Evolutionary conservation across 2,113 vertebrate genomes (phyloP), one percentile per base, ranked within the genome.

Genomic region (Labeo catla): DNA sequence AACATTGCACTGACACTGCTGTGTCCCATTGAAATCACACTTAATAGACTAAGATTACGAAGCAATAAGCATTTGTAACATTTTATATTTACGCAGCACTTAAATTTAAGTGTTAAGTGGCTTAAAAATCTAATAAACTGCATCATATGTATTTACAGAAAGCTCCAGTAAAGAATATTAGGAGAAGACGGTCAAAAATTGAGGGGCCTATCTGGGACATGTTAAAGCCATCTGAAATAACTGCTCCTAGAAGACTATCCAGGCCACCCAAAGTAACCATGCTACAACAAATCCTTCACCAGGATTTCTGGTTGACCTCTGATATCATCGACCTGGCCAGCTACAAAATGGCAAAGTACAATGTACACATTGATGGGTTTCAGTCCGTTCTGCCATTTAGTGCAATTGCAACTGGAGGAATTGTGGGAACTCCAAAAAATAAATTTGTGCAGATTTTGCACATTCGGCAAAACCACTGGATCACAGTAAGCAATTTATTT

Each of bases 401-500:
- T 70, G 34, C 34, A 4, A 10, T 74, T 39, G 19, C 36, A 47
- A 74, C 8, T 11, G 70, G 49, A 78, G 76, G 47, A 7, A 52
- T 54, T 16, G 50, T 78, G 12, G 49, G 76, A 52, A 54, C 76
- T 54, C 76, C 76, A 34, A 9, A 78, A 78, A 45, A 36, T 0
- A 77, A 54, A 19, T 34, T 77, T 54, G 49, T 57, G 23, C 76
- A 79, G 52, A 57, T 36, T 2, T 36, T 79, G 34, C 8, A 79
- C 28, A 57, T 57, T 36, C 13, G 9, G 23, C 23, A 79, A 57
- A 57, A 59, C n/a, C 76, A 21, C 10, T 57, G 23, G 23, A 79
- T 79, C 50, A 79, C 52, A 57, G 52, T 79, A 2, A 79, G 50
- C 52, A 59, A 79, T 79, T 4, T 79, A 57, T 79, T 79, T 79